These are phyloP conservation scores for Rhyacophila brunnea DNA, from an alignment of 1,140 invertebrate genomes.

Conservation along the genomic window DNA sequence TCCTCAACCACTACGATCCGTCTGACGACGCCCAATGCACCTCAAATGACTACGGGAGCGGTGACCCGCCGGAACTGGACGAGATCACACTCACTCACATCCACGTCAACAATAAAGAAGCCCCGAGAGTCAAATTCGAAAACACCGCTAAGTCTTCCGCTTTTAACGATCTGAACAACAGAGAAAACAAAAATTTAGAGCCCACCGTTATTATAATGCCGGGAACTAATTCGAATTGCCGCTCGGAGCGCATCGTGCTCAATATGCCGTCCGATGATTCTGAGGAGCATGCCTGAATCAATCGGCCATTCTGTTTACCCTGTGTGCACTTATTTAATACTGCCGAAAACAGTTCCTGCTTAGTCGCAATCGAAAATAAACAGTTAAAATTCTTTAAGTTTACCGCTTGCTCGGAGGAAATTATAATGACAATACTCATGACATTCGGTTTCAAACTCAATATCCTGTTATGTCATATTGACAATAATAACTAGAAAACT, in stretches of 20 bases:
- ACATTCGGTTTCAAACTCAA: no score
- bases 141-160: not conserved
- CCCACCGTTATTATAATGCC: constrained; percentile 27
- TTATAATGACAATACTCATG: no score
- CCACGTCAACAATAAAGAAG: constrained; percentile 5
- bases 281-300: not conserved
- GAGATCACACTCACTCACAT: constrained; percentile 13
- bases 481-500: no score
- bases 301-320: no score
- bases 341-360: no score
- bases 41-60: not conserved
- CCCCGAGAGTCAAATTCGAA: constrained; percentile 20
- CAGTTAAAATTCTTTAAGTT: no score
- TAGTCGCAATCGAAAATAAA: no score
- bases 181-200: constrained; percentile 21
- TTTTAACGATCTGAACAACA: not conserved
- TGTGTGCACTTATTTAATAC: no score
- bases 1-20: constrained; percentile 7
- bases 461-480: no score
- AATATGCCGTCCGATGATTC: constrained; percentile 19
- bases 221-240: not conserved
- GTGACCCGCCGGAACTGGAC: constrained; percentile 5
- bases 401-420: no score
- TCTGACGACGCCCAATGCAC: not conserved
- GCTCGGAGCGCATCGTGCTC: constrained; percentile 18